These are phyloP conservation scores for Macaca mulatta DNA, from an alignment of 2,113 vertebrate species.

Conservation along the genomic window DNA sequence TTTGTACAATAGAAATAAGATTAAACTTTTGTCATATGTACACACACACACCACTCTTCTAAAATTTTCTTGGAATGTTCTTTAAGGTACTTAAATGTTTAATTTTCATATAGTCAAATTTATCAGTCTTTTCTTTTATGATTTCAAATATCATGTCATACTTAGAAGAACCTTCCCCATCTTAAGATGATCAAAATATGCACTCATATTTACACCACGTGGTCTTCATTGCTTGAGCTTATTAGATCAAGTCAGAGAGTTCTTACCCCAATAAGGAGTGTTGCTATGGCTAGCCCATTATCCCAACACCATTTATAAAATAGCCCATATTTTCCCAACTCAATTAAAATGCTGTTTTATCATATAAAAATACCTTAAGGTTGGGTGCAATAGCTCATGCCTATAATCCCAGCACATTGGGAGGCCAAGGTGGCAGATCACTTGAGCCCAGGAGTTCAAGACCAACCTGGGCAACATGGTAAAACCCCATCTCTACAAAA, in stretches of 20 bases:
- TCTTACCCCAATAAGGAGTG: too few species aligned
- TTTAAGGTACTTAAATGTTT: neutral
- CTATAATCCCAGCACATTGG: too few species aligned
- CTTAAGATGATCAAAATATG: neutral
- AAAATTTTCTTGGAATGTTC: neutral
- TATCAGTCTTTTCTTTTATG: conserved; percentile 14
- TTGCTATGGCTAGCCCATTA: neutral
- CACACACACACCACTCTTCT: neutral
- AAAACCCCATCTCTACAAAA: too few species aligned
- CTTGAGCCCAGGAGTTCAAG: too few species aligned
- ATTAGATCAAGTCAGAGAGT: too few species aligned
- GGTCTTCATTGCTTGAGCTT: neutral
- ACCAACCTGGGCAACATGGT: too few species aligned
- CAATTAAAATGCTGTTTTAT: conserved; percentile 48
- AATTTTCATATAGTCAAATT: neutral
- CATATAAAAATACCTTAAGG: neutral
- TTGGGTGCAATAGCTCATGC: too few species aligned
- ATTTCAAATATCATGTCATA: conserved; percentile 3
- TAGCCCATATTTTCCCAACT: neutral
- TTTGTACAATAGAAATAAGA: neutral
- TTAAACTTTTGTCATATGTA: neutral
- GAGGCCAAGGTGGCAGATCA: too few species aligned
- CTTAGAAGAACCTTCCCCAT: neutral
- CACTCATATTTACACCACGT: neutral
- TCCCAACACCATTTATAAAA: conserved; percentile 20